These are phyloP conservation scores for Xestia ashworthii DNA, from an alignment of 2,888 invertebrate genomes.

Conservation along the genomic window DNA sequence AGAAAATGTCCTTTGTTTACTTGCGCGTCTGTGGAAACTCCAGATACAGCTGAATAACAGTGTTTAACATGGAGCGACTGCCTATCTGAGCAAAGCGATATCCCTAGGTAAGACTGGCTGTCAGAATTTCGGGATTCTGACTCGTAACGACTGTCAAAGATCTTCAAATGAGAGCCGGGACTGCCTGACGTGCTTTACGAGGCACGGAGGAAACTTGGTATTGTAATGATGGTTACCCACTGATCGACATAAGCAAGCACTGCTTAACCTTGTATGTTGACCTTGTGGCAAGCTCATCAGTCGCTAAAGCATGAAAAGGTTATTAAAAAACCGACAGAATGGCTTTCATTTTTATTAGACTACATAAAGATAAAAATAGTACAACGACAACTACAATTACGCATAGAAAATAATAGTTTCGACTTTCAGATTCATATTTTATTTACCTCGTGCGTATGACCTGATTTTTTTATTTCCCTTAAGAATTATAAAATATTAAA, in stretches of 20 bases:
- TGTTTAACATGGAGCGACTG: not conserved
- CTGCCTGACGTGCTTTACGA: not conserved
- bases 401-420: constrained; percentile 5
- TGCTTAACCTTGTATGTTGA: not conserved
- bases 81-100: not conserved
- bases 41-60: not conserved
- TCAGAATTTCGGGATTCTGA: not conserved
- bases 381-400: not conserved
- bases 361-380: not conserved
- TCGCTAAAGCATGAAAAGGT: not conserved
- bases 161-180: not conserved
- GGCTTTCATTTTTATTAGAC: not conserved
- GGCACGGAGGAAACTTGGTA: not conserved
- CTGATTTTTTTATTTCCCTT: constrained; percentile 17
- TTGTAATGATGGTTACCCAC: not conserved
- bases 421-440: not conserved
- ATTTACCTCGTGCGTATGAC: not conserved
- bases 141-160: not conserved
- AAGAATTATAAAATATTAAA: constrained; percentile 9
- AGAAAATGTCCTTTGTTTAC: not conserved
- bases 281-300: not conserved
- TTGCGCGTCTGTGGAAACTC: not conserved
- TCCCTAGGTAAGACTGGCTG: not conserved
- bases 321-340: not conserved
- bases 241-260: not conserved